A percentile compares a stretch with the other conserved stretches of the same genome.
Evolutionary conservation across 2,888 invertebrate species (phyloP).

Genomic region (Sympetrum striolatum): DNA sequence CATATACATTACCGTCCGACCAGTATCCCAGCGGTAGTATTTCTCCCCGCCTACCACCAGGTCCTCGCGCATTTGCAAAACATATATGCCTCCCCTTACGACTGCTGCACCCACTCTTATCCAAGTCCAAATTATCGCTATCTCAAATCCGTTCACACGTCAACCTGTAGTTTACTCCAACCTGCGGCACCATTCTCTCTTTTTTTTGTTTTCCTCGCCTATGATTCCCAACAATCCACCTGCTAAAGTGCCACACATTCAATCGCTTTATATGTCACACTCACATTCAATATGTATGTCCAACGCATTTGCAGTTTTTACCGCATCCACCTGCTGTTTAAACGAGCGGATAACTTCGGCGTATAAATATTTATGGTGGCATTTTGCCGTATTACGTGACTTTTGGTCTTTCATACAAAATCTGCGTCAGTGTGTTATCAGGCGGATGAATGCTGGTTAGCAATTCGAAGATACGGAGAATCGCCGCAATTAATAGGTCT

Average conservation of each 20-base stretch:
- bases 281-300: background rate
- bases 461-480: background rate
- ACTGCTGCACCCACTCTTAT: background rate
- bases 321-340: background rate
- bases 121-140: background rate
- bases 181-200: background rate
- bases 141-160: background rate
- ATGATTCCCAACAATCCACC: background rate
- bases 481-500: too few relatives aligned
- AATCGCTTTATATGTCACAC: background rate
- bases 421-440: background rate
- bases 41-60: background rate
- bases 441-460: background rate
- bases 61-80: background rate
- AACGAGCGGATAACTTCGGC: background rate
- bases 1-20: background rate
- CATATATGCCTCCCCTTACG: background rate
- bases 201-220: background rate
- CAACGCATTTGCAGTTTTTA: background rate
- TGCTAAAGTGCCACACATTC: background rate
- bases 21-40: background rate
- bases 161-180: background rate
- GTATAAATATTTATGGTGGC: background rate
- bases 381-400: background rate
- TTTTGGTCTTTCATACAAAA: background rate